Base-by-base conservation (phyloP, 1,140 invertebrate species). In the Penaeus japonicus region DNA sequence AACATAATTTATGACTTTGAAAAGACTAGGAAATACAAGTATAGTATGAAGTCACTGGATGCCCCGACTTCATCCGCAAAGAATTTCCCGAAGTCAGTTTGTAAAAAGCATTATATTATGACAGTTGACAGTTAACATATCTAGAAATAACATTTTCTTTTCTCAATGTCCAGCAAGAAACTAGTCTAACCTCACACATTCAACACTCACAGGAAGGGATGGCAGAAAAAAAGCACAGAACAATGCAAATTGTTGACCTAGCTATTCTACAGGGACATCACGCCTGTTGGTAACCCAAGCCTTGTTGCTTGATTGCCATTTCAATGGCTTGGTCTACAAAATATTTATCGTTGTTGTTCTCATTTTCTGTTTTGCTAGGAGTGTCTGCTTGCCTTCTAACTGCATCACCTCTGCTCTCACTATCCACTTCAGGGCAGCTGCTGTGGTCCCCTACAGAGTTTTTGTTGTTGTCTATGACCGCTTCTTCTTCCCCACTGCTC, bases 291-390 rank as follows among this genome's bases (percentile, higher is more conserved):
- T 85, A 89, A 59, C 89, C 89, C 62, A 89, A 59, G 84, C 89
- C 89, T 75, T 89, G 89, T 62, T 89, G 89, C 83, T 89, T 89
- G 62, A 89, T 89, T 20, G 89, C 84, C 78, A 89, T 82, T 55
- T 89, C 78, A 55, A 89, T 89, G 62, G 89, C 84, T 55, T 89
- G 84, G 77, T 86, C 84, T 53, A 89, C 84, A 75, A 89, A 89
- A 62, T 82, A 89, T 47, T 85, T 85, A 59, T 85, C 83, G 89
- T 86, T 85, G 84, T 85, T 89, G 65, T 89, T 89, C 55, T 89
- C 84, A 39, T 82, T 89, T 70, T 89, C 84, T 10, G 79, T 77
- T 82, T 85, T 89, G 84, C 86, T 84, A 57, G 57, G 32, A 65
- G 65, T 65, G 32, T 75, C 59, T 20, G 39, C 78, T 75, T 62